A percentile compares a stretch with the other conserved stretches of the same genome.
phyloP scores from a whole-genome alignment of 2,113 vertebrate species.

The Dasyurus viverrinus region DNA sequence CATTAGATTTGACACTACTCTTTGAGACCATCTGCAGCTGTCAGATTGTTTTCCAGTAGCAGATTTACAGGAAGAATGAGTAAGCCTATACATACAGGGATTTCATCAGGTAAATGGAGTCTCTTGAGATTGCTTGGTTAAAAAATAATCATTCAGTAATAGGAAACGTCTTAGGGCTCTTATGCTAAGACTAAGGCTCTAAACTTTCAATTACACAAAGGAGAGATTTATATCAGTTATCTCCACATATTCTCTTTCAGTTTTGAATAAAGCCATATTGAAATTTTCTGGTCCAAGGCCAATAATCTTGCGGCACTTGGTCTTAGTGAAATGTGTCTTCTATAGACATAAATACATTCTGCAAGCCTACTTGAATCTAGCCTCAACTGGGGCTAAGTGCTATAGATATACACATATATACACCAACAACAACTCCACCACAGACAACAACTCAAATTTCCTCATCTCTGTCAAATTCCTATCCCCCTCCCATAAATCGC shows the following conservation, averaged over 20 bases:
- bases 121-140: background rate
- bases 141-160: background rate
- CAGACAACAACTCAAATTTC: background rate
- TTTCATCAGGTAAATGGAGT: slow-evolving; percentile 23
- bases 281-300: background rate
- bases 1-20: slow-evolving; percentile 43
- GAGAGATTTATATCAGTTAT: slow-evolving; percentile 14
- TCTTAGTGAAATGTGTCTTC: background rate
- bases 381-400: background rate
- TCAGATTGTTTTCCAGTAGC: slow-evolving; percentile 67
- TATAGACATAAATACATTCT: background rate
- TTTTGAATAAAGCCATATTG: background rate
- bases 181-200: background rate
- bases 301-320: background rate
- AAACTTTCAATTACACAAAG: background rate
- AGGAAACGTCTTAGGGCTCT: background rate
- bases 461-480: background rate
- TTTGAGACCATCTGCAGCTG: background rate
- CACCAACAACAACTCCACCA: background rate
- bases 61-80: slow-evolving; percentile 57
- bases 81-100: slow-evolving; percentile 20
- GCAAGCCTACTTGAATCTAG: background rate
- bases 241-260: background rate
- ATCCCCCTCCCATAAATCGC: background rate
- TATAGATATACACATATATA: background rate